A percentile compares a stretch with the other conserved stretches of the same genome.
Conservation (phyloP, 2,888 invertebrate genomes). For the Carabus problematicus region DNA sequence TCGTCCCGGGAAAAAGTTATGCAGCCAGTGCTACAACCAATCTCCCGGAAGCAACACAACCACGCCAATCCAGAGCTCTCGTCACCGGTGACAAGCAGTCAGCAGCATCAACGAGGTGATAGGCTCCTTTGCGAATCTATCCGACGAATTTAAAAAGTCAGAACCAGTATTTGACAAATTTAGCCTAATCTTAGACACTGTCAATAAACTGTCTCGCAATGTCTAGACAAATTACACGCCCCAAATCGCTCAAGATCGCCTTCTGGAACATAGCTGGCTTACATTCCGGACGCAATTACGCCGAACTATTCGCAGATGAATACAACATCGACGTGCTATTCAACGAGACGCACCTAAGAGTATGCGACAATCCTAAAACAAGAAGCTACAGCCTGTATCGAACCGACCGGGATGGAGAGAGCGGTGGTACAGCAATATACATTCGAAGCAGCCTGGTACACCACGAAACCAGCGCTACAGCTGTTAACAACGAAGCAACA, state of each 20-base stretch:
- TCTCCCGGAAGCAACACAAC: background rate
- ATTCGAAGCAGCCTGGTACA: background rate
- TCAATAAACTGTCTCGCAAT: background rate
- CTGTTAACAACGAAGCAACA: background rate
- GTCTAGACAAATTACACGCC: background rate
- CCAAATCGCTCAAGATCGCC: background rate
- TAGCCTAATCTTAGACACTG: background rate
- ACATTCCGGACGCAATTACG: background rate
- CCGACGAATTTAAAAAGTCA: background rate
- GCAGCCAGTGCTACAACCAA: background rate
- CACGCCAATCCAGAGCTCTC: background rate
- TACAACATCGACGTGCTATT: background rate
- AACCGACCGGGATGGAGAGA: background rate
- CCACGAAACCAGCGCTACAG: background rate
- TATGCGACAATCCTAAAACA: background rate
- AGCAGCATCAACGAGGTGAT: background rate
- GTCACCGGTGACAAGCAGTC: no score
- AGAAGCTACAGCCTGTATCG: background rate
- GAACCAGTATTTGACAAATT: no score
- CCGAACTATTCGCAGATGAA: background rate
- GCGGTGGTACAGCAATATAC: slow-evolving; percentile 1
- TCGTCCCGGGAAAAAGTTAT: background rate
- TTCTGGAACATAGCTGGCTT: background rate
- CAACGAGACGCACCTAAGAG: background rate
- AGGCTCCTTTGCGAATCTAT: background rate